Evolutionary conservation across 92 coral and sea anemone species (phyloP).

Genomic region (Palythoa heliodiscus): DNA sequence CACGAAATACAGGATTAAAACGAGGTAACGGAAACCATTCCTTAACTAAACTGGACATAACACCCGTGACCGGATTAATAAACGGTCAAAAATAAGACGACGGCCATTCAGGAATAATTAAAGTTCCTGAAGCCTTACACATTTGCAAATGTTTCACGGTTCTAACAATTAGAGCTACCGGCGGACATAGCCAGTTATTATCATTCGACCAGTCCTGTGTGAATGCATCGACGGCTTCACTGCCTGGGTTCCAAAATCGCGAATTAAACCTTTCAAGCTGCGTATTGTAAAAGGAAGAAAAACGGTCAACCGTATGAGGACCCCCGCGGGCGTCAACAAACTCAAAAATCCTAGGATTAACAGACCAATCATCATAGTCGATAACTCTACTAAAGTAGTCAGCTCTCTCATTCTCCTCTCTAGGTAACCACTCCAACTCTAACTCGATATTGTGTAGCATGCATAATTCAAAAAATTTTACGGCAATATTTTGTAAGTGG

Average conservation of each 20-base stretch:
- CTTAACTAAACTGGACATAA: not conserved
- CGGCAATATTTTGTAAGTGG: no score
- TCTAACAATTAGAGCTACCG: not conserved
- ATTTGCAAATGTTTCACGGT: not conserved
- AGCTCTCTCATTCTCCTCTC: not conserved
- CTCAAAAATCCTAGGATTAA: not conserved
- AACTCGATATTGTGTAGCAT: not conserved
- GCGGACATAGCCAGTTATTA: constrained; percentile 1
- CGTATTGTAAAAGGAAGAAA: not conserved
- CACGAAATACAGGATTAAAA: not conserved
- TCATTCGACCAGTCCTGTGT: not conserved
- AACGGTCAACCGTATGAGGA: constrained; percentile 2
- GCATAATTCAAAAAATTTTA: not conserved
- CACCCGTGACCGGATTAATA: constrained; percentile 16
- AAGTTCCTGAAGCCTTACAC: not conserved
- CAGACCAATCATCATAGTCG: not conserved
- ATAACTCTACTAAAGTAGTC: constrained; percentile 9
- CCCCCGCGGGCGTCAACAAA: not conserved
- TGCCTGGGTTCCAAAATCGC: not conserved
- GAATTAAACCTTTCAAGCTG: not conserved
- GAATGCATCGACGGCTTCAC: not conserved
- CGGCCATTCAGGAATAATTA: constrained; percentile 10
- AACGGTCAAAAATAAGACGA: not conserved
- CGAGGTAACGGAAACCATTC: not conserved
- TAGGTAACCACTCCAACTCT: not conserved